Evolutionary conservation across 2,888 invertebrate genomes (phyloP).

Genomic region (Venusia cambrica): DNA sequence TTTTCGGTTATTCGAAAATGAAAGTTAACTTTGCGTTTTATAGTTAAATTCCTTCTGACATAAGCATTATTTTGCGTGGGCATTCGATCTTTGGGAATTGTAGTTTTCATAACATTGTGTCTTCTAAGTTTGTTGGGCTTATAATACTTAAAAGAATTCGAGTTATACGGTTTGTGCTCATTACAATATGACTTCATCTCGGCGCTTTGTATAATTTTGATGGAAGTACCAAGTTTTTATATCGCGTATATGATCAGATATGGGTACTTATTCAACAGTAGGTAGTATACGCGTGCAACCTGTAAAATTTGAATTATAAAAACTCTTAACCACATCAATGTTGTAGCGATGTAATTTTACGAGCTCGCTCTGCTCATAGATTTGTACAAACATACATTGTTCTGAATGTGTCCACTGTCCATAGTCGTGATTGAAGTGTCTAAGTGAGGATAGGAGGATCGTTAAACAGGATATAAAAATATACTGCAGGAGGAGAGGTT

Average conservation of each 20-base stretch:
- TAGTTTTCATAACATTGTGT: constrained; percentile 4
- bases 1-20: not conserved
- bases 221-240: no score
- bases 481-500: no score
- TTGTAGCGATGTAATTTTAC: no score
- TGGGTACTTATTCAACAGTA: constrained; percentile 1
- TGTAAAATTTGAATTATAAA: no score
- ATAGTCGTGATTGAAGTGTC: no score
- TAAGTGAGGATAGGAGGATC: no score
- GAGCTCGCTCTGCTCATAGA: no score
- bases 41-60: not conserved
- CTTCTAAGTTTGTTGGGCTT: constrained; percentile 18
- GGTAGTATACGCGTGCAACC: constrained; percentile 12
- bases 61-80: constrained; percentile 2
- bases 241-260: constrained; percentile 3
- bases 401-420: no score
- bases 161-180: no score
- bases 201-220: constrained; percentile 6
- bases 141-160: constrained; percentile 13
- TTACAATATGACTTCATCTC: constrained; percentile 15
- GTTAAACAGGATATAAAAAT: no score
- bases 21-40: constrained; percentile 1
- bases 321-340: no score
- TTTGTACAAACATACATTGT: no score
- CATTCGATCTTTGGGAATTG: constrained; percentile 7